Conservation (phyloP, 2,888 invertebrate genomes). For the Podabrus alpinus region DNA sequence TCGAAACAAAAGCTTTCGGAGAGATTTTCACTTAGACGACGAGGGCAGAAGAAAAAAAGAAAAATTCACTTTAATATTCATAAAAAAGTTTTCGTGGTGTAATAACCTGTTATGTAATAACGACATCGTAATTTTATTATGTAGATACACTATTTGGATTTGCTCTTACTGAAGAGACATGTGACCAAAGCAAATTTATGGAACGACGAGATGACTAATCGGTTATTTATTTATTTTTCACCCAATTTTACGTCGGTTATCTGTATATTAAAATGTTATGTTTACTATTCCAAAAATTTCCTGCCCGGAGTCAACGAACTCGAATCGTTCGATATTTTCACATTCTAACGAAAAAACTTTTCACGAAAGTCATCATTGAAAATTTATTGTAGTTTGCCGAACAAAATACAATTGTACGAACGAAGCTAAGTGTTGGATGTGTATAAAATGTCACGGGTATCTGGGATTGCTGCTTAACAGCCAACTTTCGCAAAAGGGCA, state of each 20-base stretch:
- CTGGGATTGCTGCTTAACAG: conserved; percentile 36
- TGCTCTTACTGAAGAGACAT: not conserved
- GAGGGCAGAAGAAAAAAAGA: not conserved
- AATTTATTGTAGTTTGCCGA: not conserved
- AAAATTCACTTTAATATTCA: not conserved
- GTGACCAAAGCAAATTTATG: not conserved
- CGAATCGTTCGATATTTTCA: not conserved
- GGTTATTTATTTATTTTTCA: not conserved
- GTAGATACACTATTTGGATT: not conserved
- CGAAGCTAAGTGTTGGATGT: conserved; percentile 16
- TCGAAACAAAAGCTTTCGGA: not conserved
- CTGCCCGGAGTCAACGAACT: not conserved
- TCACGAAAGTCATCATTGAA: not conserved
- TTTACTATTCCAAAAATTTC: not conserved
- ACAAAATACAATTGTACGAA: conserved; percentile 12
- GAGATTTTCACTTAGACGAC: not conserved
- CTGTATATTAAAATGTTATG: not conserved
- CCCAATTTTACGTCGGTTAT: not conserved
- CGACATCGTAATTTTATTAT: not conserved
- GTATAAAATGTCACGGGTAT: conserved; percentile 42
- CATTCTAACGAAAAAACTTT: not conserved
- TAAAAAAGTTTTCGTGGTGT: conserved; percentile 12
- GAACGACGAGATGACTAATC: not conserved
- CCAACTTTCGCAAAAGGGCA: conserved; percentile 50
- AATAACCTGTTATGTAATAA: conserved; percentile 20